phyloP scores from a whole-genome alignment of 2,888 invertebrate genomes.

The Ariolimax columbianus region DNA sequence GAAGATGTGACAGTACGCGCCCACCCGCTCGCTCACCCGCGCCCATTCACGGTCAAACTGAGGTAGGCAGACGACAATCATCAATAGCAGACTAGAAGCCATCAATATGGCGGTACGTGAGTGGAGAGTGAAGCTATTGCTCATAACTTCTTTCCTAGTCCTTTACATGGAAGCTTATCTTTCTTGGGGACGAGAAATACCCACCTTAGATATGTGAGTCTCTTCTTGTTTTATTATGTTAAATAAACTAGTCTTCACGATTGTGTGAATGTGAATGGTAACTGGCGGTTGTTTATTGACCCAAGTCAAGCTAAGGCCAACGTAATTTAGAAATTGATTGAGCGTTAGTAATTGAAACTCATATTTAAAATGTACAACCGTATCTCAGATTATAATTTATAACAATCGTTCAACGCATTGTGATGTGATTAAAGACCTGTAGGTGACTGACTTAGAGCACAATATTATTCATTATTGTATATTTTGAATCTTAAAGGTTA shows the following conservation, averaged over 20 bases:
- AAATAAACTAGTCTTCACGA: background rate
- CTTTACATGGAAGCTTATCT: background rate
- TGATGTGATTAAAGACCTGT: too few relatives aligned
- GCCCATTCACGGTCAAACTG: background rate
- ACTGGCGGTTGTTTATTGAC: too few relatives aligned
- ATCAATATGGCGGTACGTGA: background rate
- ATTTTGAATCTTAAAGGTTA: too few relatives aligned
- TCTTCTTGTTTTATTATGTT: background rate
- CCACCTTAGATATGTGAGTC: background rate
- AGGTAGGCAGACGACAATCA: conserved; percentile 10
- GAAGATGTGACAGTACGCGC: background rate
- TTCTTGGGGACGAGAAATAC: background rate
- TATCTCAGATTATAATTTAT: too few relatives aligned
- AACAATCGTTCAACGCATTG: too few relatives aligned
- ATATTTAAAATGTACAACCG: too few relatives aligned
- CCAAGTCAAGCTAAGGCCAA: too few relatives aligned
- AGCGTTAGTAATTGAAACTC: too few relatives aligned
- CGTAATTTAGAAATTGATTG: too few relatives aligned
- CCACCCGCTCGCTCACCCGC: background rate
- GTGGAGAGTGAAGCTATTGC: background rate
- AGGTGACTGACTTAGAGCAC: too few relatives aligned
- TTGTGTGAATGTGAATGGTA: too few relatives aligned
- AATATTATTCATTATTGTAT: too few relatives aligned
- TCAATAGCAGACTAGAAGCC: background rate
- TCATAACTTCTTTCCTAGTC: background rate